phyloP scores from a whole-genome alignment of 1,140 invertebrate genomes.

The Dryas iulia region DNA sequence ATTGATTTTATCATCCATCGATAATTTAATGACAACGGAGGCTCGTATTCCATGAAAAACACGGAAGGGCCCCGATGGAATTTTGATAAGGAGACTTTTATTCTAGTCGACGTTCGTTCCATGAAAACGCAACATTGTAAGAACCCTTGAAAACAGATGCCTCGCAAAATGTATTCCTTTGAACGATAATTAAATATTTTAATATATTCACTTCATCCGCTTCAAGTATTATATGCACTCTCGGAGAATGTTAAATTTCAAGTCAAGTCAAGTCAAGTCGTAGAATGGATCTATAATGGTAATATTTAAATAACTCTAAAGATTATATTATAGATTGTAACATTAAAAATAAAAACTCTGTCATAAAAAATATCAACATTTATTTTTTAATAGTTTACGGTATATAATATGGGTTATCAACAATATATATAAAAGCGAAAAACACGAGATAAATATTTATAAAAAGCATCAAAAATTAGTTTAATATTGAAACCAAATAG shows the following conservation, averaged over 20 bases:
- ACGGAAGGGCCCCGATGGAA: constrained; percentile 49
- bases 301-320: neutral
- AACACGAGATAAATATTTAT: neutral
- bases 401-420: neutral
- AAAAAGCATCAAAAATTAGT: neutral
- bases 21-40: constrained; percentile 39
- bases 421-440: neutral
- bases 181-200: constrained; percentile 66
- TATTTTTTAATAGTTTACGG: neutral
- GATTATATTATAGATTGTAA: neutral
- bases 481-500: neutral
- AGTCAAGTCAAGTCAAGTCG: neutral
- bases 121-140: constrained; percentile 56
- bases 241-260: constrained; percentile 40
- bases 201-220: constrained; percentile 58
- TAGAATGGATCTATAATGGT: neutral
- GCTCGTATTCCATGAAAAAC: constrained; percentile 43
- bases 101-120: constrained; percentile 48
- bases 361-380: neutral
- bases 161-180: constrained; percentile 48
- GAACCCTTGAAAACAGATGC: constrained; percentile 42
- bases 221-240: constrained; percentile 38
- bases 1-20: constrained; percentile 34
- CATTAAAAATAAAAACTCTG: neutral
- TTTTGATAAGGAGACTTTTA: constrained; percentile 61